Conservation (phyloP, 1,140 invertebrate genomes). For the Muscidifurax raptorellus region DNA sequence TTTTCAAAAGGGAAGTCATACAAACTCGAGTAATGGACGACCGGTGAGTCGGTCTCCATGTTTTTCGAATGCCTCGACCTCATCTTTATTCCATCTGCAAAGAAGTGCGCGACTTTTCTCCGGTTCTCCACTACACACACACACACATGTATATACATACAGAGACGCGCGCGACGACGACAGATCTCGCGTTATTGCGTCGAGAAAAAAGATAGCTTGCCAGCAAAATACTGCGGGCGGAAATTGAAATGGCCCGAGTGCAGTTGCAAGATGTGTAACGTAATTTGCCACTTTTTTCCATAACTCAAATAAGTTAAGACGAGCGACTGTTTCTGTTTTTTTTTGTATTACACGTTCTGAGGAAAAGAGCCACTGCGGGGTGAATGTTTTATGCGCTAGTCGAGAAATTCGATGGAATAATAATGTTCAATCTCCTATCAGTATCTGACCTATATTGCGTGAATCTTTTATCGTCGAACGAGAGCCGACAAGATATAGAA, state of each 20-base stretch:
- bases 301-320: too few relatives aligned
- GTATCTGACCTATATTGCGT: neutral
- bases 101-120: conserved; percentile 46
- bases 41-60: conserved; percentile 51
- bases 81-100: conserved; percentile 73
- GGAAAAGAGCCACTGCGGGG: too few relatives aligned
- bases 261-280: neutral
- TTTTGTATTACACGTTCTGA: too few relatives aligned
- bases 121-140: too few relatives aligned
- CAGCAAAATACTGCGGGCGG: neutral
- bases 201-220: neutral
- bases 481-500: neutral
- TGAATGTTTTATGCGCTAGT: too few relatives aligned
- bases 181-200: conserved; percentile 18
- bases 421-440: neutral
- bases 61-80: conserved; percentile 61
- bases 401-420: neutral
- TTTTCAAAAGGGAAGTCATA: conserved; percentile 62
- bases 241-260: neutral
- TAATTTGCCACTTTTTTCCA: too few relatives aligned
- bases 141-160: neutral
- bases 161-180: too few relatives aligned
- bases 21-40: conserved; percentile 56
- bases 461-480: neutral
- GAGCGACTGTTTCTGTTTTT: too few relatives aligned